Percentiles rank a stretch among this genome's conserved stretches.
phyloP scores from a whole-genome alignment of 2,797 vertebrate species.

The Rhinoraja longicauda region DNA sequence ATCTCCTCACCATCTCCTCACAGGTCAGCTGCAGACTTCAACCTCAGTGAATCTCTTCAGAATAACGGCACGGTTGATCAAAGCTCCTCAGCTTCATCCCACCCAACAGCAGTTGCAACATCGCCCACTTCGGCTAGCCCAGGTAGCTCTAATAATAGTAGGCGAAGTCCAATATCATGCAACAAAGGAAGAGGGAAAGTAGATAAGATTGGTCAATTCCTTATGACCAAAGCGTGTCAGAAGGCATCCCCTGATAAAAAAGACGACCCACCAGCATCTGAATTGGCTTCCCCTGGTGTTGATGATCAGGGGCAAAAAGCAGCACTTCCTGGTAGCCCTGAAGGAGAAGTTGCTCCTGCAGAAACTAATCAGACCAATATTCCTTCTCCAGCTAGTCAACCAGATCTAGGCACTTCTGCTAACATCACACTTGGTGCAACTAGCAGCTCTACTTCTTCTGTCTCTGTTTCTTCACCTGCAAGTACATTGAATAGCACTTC shows the following conservation, averaged over 20 bases:
- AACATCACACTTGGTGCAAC: slow-evolving; percentile 30
- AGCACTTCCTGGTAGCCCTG: slow-evolving; percentile 47
- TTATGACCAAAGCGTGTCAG: slow-evolving; percentile 62
- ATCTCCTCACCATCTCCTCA: slow-evolving; percentile 53
- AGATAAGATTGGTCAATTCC: slow-evolving; percentile 65
- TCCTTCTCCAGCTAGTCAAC: slow-evolving; percentile 48
- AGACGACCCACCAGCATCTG: slow-evolving; percentile 54
- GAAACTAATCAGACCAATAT: slow-evolving; percentile 52
- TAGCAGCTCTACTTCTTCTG: slow-evolving; percentile 41
- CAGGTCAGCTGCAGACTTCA: slow-evolving; percentile 62
- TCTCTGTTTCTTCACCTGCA: slow-evolving; percentile 49
- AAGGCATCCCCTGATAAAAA: slow-evolving; percentile 65
- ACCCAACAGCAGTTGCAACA: slow-evolving; percentile 60
- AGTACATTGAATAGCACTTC: slow-evolving; percentile 48
- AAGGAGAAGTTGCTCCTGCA: slow-evolving; percentile 52
- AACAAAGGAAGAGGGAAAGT: slow-evolving; percentile 71
- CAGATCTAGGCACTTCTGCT: slow-evolving; percentile 56
- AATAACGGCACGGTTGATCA: slow-evolving; percentile 51
- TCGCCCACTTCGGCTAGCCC: slow-evolving; percentile 74
- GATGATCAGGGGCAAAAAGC: slow-evolving; percentile 56
- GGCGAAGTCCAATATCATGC: slow-evolving; percentile 73
- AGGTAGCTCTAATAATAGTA: slow-evolving; percentile 57
- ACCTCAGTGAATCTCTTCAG: slow-evolving; percentile 56
- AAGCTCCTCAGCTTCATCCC: slow-evolving; percentile 58
- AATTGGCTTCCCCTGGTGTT: slow-evolving; percentile 45